Conservation (phyloP, 2,888 invertebrate species). For the Eugnorisma glareosa region DNA sequence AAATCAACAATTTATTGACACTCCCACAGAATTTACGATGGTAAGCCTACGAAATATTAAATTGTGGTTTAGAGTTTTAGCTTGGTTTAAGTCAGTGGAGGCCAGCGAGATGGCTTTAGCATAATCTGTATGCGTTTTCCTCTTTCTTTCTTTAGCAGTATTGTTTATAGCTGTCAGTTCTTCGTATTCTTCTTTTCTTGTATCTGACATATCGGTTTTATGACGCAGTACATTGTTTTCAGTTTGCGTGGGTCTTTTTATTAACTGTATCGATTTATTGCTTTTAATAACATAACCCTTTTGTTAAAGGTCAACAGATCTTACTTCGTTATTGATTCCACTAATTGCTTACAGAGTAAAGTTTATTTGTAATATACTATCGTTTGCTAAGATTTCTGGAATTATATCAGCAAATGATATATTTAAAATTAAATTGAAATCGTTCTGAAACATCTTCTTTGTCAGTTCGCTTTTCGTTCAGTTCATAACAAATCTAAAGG, state of each 20-base stretch:
- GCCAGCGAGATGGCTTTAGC: constrained; percentile 23
- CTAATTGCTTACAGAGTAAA: background rate
- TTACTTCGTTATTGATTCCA: background rate
- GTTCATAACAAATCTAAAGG: background rate
- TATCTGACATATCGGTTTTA: background rate
- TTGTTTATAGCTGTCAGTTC: constrained; percentile 1
- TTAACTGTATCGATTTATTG: background rate
- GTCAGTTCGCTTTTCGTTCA: background rate
- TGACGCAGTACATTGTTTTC: background rate
- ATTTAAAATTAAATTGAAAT: background rate
- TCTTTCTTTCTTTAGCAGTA: background rate
- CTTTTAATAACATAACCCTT: constrained; percentile 5
- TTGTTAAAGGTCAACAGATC: background rate
- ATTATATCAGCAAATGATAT: background rate
- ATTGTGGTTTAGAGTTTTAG: constrained; percentile 26
- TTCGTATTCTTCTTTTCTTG: background rate
- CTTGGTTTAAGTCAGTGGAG: constrained; percentile 20
- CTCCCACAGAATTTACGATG: constrained; percentile 43
- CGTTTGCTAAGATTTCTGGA: background rate
- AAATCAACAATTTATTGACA: constrained; percentile 57
- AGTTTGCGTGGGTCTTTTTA: background rate
- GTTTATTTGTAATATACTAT: background rate
- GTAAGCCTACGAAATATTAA: constrained; percentile 52
- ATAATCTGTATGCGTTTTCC: background rate
- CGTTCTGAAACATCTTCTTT: background rate